These are phyloP conservation scores for Eulacestoma nigropectus DNA, from an alignment of 2,113 vertebrate genomes.

Conservation along the genomic window DNA sequence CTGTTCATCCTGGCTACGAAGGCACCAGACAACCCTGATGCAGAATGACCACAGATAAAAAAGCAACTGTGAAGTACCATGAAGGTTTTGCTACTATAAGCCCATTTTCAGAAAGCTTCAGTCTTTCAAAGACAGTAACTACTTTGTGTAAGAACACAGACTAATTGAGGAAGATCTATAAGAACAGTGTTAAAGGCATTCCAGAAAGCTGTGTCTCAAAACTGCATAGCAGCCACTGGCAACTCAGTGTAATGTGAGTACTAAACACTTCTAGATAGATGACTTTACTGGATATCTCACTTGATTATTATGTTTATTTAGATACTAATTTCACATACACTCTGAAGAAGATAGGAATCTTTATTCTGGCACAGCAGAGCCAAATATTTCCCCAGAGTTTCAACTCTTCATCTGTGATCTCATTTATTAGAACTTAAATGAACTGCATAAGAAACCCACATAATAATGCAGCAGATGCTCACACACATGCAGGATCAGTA, in stretches of 20 bases:
- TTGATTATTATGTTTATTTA: not conserved
- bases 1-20: not conserved
- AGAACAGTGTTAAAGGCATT: not conserved
- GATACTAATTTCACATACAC: not conserved
- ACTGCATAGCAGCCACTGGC: not conserved
- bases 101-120: not conserved
- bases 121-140: not conserved
- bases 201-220: not conserved
- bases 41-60: not conserved
- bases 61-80: not conserved
- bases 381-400: not conserved
- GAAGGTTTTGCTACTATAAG: not conserved
- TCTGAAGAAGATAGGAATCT: not conserved
- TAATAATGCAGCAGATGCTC: not conserved
- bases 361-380: not conserved
- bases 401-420: not conserved
- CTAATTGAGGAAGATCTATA: not conserved
- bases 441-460: not conserved
- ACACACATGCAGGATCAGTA: not conserved
- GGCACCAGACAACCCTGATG: not conserved
- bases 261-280: not conserved
- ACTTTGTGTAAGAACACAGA: not conserved
- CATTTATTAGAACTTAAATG: not conserved
- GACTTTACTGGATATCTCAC: not conserved
- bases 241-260: not conserved